Evolutionary conservation across 2,888 invertebrate genomes (phyloP), one percentile per base, ranked within the genome.

Genomic region (Tanytarsus gracilentus): DNA sequence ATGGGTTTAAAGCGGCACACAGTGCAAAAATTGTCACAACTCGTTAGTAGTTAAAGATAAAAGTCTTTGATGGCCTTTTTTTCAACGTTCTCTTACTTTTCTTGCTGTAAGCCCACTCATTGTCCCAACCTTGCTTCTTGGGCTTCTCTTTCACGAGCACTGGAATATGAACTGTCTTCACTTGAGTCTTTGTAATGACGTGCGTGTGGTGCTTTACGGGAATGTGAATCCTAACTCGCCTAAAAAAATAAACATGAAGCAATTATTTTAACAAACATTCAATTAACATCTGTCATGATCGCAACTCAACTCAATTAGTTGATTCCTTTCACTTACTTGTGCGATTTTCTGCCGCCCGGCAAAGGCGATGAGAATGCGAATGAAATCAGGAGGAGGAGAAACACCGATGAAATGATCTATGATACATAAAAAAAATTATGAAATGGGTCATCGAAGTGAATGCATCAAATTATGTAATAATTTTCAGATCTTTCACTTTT

Each of bases 141-240:
- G 16, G 26, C 30, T 33, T 18, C 40, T 48, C 33, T 62, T 62
- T 62, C 9, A 74, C 69, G 63, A 74, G 73, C 58, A 74, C 64
- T 7, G 39, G 39, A 25, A 58, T 58, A 21, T 72, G 69, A 8
- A 74, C 71, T 63, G 73, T 74, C 66, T 73, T 74, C 58, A 74
- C 68, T 60, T 74, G 64, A 56, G 74, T 74, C 64, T 74, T 74
- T 2, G 73, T 73, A 63, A 73, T 73, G 21, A 73, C 67, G 67
- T 74, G 74, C 40, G 74, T 74, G 53, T 74, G 74, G 67, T 74
- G 74, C 63, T 74, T 74, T 49, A 74, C 71, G 3, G 74, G 74
- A 60, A 73, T 68, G 64, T 73, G 73, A 64, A 73, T 73, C 26
- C 73, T 69, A 62, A 73, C 71, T 65, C 73, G 73, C 49, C 2